Evolutionary conservation across 2,113 vertebrate species (phyloP).

Genomic region (Sinocyclocheilus rhinocerous): DNA sequence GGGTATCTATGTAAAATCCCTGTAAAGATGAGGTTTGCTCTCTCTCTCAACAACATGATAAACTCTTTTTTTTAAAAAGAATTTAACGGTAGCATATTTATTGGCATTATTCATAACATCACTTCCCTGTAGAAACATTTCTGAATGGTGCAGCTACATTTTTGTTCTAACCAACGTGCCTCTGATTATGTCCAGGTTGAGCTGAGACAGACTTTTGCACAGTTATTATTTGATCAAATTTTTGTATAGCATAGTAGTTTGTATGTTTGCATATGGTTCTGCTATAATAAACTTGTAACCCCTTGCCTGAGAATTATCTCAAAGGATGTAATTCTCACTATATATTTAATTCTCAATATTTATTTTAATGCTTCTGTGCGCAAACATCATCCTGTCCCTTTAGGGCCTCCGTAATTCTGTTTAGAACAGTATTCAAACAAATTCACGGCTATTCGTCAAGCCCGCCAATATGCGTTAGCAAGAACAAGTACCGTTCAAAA

Average conservation of each 20-base stretch:
- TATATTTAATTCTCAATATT: no score
- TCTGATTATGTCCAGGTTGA: neutral
- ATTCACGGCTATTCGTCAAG: neutral
- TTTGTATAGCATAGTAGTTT: conserved; percentile 23
- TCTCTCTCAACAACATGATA: neutral
- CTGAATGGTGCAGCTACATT: neutral
- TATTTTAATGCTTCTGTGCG: no score
- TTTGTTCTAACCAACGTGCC: neutral
- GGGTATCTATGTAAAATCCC: neutral
- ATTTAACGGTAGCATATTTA: neutral
- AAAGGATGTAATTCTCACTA: neutral
- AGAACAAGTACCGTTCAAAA: neutral
- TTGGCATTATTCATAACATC: neutral
- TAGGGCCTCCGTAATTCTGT: neutral
- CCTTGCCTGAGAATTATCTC: neutral
- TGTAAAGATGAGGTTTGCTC: neutral
- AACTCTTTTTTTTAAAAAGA: neutral
- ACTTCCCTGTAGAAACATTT: neutral
- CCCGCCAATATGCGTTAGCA: neutral
- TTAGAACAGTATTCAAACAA: no score
- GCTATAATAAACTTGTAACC: conserved; percentile 22
- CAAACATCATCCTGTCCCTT: neutral
- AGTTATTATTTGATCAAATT: neutral
- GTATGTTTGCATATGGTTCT: conserved; percentile 28
- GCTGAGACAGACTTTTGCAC: neutral